Base-by-base conservation (phyloP, 2,797 vertebrate species). In the Momotus momota region DNA sequence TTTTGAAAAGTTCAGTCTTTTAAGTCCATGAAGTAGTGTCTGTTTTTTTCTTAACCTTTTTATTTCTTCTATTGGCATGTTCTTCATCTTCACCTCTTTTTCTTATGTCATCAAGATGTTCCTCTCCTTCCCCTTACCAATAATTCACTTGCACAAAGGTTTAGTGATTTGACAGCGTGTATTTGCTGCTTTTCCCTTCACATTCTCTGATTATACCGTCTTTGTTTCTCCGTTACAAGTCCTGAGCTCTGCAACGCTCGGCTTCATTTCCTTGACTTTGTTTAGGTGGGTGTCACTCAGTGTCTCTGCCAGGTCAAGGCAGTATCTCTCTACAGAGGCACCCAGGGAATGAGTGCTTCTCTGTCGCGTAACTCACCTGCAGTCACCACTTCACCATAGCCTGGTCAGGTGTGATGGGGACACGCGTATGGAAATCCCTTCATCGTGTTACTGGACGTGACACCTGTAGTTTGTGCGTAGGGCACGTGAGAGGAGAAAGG, bases 391-490 rank as follows among this genome's bases (percentile, higher is more conserved):
- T 67, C 26, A 9, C 14, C 4, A 0, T 12, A 38, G 29, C 43
- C 45, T 1, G 0, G 25, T 31, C 27, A 13, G 18, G 33, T 19
- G 46, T 33, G 54, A 16, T 31, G 43, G 29, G 55, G 29, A 54
- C 17, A 0, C 0, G 14, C 0, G 26, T 25, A 9, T 13, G 0
- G 16, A 20, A 40, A 6, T 69, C 41, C 31, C 72, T 27, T 29
- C 1, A 26, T 20, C 4, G 0, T 3, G 11, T 35, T 60, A 8
- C 49, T 61, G 45, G 16, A 14, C 0, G 0, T 22, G 19, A 26
- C 9, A 55, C 21, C 60, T 69, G 1, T 13, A 6, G 31, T 27
- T 16, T 23, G 14, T 64, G 38, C 9, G 40, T 9, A 9, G 86
- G 66, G 35, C 57, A 19, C 11, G 6, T 11, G n/a, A 7, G 14